Percentiles rank a stretch among this genome's conserved stretches.
phyloP scores from a whole-genome alignment of 2,888 invertebrate genomes.

The Elegia similella region DNA sequence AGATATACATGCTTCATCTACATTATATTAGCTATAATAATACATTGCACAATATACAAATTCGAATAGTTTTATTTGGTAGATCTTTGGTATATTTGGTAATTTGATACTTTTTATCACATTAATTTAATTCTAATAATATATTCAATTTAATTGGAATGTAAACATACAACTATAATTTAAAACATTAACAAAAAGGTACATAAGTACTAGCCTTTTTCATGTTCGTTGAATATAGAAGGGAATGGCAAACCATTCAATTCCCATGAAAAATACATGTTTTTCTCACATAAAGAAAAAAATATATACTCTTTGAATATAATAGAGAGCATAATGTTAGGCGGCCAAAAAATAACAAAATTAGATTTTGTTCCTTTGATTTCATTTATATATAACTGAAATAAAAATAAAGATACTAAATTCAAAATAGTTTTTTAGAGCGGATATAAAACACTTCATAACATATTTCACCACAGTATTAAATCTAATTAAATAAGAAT shows the following conservation, averaged over 20 bases:
- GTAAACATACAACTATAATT: neutral
- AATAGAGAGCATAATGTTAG: too few relatives aligned
- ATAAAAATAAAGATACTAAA: too few relatives aligned
- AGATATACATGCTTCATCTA: slow-evolving; percentile 47
- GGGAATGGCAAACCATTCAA: too few relatives aligned
- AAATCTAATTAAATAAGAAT: neutral
- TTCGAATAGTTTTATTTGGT: slow-evolving; percentile 28
- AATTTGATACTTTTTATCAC: slow-evolving; percentile 27
- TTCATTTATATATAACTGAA: too few relatives aligned
- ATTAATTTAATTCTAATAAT: slow-evolving; percentile 16
- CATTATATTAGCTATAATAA: slow-evolving; percentile 42
- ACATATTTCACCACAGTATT: neutral
- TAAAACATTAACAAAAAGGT: neutral
- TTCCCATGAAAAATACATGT: too few relatives aligned
- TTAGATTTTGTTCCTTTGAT: too few relatives aligned
- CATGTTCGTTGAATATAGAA: too few relatives aligned
- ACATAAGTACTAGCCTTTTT: too few relatives aligned
- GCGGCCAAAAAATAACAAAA: too few relatives aligned
- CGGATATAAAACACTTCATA: slow-evolving; percentile 23
- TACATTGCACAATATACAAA: slow-evolving; percentile 32
- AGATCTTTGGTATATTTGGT: slow-evolving; percentile 35
- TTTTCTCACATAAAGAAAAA: too few relatives aligned
- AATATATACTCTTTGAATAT: too few relatives aligned
- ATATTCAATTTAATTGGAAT: slow-evolving; percentile 21
- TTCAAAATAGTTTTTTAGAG: too few relatives aligned